Conservation (phyloP, 2,888 invertebrate genomes). For the Campoletis raptor region DNA sequence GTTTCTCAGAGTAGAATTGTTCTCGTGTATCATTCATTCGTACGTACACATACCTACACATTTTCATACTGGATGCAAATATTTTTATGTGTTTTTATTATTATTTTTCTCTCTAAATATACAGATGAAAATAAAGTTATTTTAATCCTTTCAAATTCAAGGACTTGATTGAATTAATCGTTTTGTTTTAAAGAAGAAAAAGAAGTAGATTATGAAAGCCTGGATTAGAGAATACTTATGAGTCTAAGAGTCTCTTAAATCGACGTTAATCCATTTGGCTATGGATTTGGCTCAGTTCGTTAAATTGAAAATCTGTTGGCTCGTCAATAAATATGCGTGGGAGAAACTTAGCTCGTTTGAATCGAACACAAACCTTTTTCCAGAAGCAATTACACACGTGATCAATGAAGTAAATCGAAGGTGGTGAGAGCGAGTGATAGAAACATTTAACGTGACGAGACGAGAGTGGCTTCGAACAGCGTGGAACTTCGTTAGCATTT, state of each 20-base stretch:
- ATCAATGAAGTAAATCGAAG: conserved; percentile 70
- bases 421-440: conserved; percentile 60
- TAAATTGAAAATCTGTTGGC: neutral
- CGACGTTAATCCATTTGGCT: neutral
- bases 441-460: conserved; percentile 48
- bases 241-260: neutral
- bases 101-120: neutral
- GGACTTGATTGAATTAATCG: neutral
- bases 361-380: conserved; percentile 67
- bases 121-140: neutral
- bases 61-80: neutral
- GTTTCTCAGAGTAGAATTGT: conserved; percentile 63
- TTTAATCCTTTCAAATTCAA: neutral
- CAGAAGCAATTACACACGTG: conserved; percentile 70
- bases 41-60: conserved; percentile 8
- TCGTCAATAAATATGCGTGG: conserved; percentile 2
- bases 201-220: neutral
- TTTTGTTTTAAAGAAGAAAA: neutral
- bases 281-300: neutral
- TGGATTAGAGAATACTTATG: neutral
- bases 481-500: conserved; percentile 55
- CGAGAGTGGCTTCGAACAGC: conserved; percentile 50
- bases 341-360: conserved; percentile 11
- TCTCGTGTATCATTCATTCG: conserved; percentile 41
- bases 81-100: neutral